A percentile compares a stretch with the other conserved stretches of the same genome.
These are phyloP conservation scores for Coelogynopora nodosa DNA, from an alignment of 2,888 invertebrate genomes.

Conservation along the genomic window DNA sequence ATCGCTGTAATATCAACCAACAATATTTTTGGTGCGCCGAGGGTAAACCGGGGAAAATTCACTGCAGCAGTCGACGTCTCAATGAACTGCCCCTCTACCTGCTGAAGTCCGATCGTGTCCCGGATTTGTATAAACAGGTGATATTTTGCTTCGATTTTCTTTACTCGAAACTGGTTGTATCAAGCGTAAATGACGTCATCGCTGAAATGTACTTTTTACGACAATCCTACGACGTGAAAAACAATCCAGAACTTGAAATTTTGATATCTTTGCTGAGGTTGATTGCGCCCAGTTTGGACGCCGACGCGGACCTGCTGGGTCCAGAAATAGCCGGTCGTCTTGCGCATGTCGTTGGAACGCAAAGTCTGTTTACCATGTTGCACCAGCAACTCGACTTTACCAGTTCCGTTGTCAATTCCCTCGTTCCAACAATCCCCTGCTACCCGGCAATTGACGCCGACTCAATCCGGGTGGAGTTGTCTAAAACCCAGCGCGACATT, in stretches of 20 bases:
- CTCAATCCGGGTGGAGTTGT: constrained; percentile 36
- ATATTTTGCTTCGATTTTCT: constrained; percentile 42
- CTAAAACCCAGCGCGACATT: neutral
- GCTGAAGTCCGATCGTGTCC: constrained; percentile 8
- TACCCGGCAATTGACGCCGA: constrained; percentile 42
- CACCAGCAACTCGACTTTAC: constrained; percentile 43
- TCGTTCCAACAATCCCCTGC: constrained; percentile 41
- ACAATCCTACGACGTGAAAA: constrained; percentile 44
- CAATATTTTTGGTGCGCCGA: constrained; percentile 40
- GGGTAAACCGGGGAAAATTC: neutral
- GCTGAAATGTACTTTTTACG: constrained; percentile 44
- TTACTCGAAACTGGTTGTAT: constrained; percentile 40
- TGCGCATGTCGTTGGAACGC: constrained; percentile 37
- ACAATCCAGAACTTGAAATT: constrained; percentile 38
- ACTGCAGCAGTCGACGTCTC: constrained; percentile 40
- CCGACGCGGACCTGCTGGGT: constrained; percentile 34
- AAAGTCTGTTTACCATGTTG: constrained; percentile 38
- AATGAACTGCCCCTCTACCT: constrained; percentile 38
- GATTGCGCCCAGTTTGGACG: constrained; percentile 3
- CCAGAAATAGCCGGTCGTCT: constrained; percentile 44
- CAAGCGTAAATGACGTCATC: constrained; percentile 41
- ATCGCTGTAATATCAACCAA: constrained; percentile 23
- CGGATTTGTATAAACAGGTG: constrained; percentile 36
- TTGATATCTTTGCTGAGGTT: constrained; percentile 39
- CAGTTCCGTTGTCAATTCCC: constrained; percentile 30